Conservation (phyloP, 2,888 invertebrate genomes). For the Xanthorhoe spadicearia region DNA sequence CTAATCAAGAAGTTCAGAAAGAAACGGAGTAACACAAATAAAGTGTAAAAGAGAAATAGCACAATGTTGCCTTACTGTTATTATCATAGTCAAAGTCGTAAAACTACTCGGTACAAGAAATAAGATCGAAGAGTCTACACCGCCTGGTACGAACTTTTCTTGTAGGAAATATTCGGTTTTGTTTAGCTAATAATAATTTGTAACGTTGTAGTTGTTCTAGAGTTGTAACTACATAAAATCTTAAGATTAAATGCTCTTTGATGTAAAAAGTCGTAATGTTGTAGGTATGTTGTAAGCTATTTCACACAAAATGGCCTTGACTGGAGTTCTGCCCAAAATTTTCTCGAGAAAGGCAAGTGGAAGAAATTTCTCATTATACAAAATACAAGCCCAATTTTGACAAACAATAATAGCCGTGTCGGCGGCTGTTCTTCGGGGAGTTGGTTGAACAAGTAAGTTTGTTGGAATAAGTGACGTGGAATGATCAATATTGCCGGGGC, state of each 20-base stretch:
- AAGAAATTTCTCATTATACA: slow-evolving; percentile 46
- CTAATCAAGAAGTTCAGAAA: slow-evolving; percentile 47
- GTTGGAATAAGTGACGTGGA: slow-evolving; percentile 68
- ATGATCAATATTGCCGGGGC: slow-evolving; percentile 71
- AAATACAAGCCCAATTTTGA: slow-evolving; percentile 45
- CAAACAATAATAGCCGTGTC: slow-evolving; percentile 48
- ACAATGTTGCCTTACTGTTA: slow-evolving; percentile 39
- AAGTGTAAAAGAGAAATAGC: slow-evolving; percentile 42
- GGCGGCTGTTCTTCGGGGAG: slow-evolving; percentile 48
- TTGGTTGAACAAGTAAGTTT: slow-evolving; percentile 60
- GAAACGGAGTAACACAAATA: slow-evolving; percentile 45
- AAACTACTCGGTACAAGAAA: slow-evolving; percentile 30
- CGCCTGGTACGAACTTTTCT: slow-evolving; percentile 31
- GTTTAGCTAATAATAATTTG: slow-evolving; percentile 12
- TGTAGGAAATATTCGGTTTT: slow-evolving; percentile 18
- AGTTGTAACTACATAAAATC: not conserved
- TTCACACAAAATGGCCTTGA: slow-evolving; percentile 21
- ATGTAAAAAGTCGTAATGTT: not conserved
- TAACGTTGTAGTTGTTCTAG: not conserved
- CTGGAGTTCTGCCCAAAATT: slow-evolving; percentile 24
- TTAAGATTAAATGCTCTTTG: not conserved
- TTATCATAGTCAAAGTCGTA: slow-evolving; percentile 37
- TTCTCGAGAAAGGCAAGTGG: slow-evolving; percentile 34
- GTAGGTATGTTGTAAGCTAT: slow-evolving; percentile 8
- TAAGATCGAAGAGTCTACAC: slow-evolving; percentile 24